Conservation (phyloP, 2,113 vertebrate species). For the Progne subis region DNA sequence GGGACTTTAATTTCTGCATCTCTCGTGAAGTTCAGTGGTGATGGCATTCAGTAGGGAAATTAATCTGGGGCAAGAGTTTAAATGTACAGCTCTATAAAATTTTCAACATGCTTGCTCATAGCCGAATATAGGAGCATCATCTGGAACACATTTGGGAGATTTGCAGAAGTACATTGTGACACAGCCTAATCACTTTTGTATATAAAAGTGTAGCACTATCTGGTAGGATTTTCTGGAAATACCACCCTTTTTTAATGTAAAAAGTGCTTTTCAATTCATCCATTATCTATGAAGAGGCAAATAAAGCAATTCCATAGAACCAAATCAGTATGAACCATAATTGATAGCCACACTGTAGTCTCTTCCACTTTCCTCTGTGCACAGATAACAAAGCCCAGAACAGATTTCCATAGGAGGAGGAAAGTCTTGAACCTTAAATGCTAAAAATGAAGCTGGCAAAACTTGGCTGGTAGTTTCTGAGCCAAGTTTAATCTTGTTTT, state of each 20-base stretch:
- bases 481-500: not conserved
- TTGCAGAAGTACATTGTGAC: not conserved
- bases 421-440: not conserved
- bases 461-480: not conserved
- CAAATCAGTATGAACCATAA: not conserved
- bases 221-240: not conserved
- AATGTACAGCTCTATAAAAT: not conserved
- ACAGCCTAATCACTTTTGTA: not conserved
- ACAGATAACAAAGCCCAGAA: not conserved
- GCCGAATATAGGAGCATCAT: not conserved
- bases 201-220: not conserved
- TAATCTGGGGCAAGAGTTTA: not conserved
- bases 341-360: not conserved
- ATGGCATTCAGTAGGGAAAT: not conserved
- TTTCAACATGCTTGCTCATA: not conserved
- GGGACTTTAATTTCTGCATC: not conserved
- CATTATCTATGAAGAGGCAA: not conserved
- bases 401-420: not conserved
- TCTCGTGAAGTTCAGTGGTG: not conserved
- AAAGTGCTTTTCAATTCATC: not conserved
- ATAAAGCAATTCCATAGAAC: not conserved
- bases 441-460: not conserved
- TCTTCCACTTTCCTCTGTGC: not conserved
- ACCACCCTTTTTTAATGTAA: not conserved
- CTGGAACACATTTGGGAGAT: not conserved